Evolutionary conservation across 2,113 vertebrate genomes (phyloP).

Genomic region (Sylvilagus bachmani): DNA sequence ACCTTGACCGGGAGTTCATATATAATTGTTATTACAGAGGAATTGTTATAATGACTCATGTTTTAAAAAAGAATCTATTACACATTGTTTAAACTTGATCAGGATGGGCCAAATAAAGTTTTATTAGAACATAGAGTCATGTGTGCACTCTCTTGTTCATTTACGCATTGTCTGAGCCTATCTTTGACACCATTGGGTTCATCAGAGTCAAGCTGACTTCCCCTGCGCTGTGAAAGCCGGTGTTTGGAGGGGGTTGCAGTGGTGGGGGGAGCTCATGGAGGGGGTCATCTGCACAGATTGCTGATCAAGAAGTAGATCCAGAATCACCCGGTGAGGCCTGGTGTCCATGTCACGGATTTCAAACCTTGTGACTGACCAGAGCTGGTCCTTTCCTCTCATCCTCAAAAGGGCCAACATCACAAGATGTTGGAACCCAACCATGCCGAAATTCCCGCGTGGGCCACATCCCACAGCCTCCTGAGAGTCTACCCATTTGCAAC

Average conservation of each 20-base stretch:
- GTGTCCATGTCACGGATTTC: background rate
- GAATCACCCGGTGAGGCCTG: background rate
- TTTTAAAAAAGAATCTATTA: conserved; percentile 61
- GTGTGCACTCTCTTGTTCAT: background rate
- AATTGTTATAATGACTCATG: conserved; percentile 62
- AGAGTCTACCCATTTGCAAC: background rate
- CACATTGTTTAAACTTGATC: conserved; percentile 69
- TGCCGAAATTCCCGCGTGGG: background rate
- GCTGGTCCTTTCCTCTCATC: background rate
- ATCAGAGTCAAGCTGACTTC: background rate
- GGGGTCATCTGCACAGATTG: background rate
- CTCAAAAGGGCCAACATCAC: background rate
- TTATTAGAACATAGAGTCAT: background rate
- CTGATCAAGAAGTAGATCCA: background rate
- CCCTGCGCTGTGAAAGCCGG: background rate
- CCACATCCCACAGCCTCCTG: background rate
- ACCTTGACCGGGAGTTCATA: conserved; percentile 37
- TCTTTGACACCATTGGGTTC: background rate
- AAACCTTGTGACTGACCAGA: background rate
- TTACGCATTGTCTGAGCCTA: fast-evolving
- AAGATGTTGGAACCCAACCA: background rate
- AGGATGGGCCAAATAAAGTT: conserved; percentile 72
- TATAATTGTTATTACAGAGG: background rate
- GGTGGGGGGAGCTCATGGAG: background rate
- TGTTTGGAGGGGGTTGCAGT: background rate